Evolutionary conservation across 2,888 invertebrate species (phyloP).

Genomic region (Orthosia gothica): DNA sequence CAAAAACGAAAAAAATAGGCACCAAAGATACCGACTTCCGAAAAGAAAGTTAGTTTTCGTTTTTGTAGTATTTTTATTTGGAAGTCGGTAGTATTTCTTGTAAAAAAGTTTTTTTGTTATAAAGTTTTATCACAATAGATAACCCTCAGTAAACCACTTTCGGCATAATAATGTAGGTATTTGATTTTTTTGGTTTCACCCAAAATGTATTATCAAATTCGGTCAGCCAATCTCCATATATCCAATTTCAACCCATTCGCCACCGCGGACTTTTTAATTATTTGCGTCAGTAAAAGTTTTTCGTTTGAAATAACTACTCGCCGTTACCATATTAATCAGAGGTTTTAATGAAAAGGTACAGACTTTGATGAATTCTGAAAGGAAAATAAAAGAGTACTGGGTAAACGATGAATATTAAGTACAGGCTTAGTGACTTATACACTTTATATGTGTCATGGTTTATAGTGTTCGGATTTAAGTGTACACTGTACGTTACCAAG

Average conservation of each 20-base stretch:
- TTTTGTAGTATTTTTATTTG: no score
- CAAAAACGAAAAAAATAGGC: no score
- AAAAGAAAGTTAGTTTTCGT: no score
- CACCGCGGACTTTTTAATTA: conserved; percentile 42
- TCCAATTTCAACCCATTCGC: conserved; percentile 50
- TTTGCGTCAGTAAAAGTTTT: conserved; percentile 11
- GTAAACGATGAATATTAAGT: not conserved
- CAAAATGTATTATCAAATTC: conserved; percentile 33
- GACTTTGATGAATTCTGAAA: not conserved
- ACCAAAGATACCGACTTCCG: no score
- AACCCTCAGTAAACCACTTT: no score
- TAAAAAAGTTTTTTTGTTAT: no score
- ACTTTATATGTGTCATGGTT: no score
- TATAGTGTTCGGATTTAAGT: no score
- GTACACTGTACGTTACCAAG: no score
- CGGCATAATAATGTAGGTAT: no score
- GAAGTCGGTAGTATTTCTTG: no score
- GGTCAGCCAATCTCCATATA: conserved; percentile 51
- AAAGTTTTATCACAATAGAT: no score
- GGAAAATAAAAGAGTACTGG: not conserved
- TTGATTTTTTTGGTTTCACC: not conserved
- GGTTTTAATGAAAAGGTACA: conserved; percentile 23
- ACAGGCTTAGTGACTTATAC: not conserved
- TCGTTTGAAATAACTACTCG: conserved; percentile 24
- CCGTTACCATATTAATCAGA: conserved; percentile 30